These are phyloP conservation scores for Melanaphis sacchari DNA, from an alignment of 1,140 invertebrate genomes.

Conservation along the genomic window DNA sequence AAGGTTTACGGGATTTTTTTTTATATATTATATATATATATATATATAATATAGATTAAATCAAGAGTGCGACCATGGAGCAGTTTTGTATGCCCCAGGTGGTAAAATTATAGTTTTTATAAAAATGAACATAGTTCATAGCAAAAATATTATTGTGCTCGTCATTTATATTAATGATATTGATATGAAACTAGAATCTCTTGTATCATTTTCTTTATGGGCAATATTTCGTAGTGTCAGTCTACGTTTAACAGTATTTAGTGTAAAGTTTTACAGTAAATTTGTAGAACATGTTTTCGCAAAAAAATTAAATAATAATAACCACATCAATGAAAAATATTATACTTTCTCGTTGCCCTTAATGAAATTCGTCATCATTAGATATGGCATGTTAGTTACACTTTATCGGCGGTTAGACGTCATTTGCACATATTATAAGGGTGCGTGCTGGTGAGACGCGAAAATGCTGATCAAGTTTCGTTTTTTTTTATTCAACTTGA, in stretches of 20 bases:
- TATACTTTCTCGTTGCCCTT: neutral
- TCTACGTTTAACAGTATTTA: neutral
- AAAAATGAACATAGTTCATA: neutral
- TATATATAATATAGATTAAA: neutral
- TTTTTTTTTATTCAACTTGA: too few relatives aligned
- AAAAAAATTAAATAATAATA: neutral
- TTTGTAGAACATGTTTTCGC: neutral
- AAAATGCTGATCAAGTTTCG: neutral
- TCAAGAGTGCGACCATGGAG: neutral
- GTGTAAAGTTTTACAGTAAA: neutral
- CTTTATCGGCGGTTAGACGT: neutral
- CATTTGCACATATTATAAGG: neutral
- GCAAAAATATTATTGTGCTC: neutral
- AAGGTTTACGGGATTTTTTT: neutral
- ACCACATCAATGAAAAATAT: neutral
- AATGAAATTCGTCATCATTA: neutral
- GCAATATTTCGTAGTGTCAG: neutral
- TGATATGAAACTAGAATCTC: neutral
- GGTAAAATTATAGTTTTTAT: neutral
- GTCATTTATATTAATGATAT: neutral
- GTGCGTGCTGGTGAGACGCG: neutral
- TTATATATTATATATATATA: too few relatives aligned
- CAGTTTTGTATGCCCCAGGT: neutral
- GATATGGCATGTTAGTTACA: neutral
- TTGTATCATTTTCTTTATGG: neutral